Percentiles rank a stretch among this genome's conserved stretches.
phyloP scores from a whole-genome alignment of 2,888 invertebrate species.

The Pocota personata region DNA sequence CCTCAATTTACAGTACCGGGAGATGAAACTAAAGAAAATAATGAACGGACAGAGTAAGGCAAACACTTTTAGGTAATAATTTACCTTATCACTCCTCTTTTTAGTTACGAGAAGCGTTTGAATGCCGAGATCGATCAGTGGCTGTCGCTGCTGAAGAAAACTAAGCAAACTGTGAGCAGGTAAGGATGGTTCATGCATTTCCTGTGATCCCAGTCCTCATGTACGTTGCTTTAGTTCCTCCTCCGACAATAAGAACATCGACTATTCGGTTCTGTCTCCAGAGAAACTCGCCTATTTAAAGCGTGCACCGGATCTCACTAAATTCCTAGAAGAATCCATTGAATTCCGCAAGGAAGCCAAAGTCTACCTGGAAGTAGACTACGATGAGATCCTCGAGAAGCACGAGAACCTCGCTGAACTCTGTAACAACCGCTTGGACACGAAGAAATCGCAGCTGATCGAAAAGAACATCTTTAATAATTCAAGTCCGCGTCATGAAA shows the following conservation, averaged over 20 bases:
- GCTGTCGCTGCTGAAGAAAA: slow-evolving; percentile 68
- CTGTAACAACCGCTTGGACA: slow-evolving; percentile 64
- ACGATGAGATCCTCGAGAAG: slow-evolving; percentile 74
- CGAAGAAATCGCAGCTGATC: slow-evolving; percentile 50
- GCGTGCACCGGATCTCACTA: slow-evolving; percentile 75
- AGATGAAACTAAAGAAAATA: slow-evolving; percentile 21
- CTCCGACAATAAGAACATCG: slow-evolving; percentile 20
- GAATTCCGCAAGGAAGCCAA: slow-evolving; percentile 76
- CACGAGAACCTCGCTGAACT: slow-evolving; percentile 74
- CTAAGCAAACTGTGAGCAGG: slow-evolving; percentile 53
- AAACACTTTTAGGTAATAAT: neutral
- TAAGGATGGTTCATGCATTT: neutral
- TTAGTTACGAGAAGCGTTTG: slow-evolving; percentile 75
- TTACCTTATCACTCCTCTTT: slow-evolving; percentile 1
- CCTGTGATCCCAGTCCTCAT: neutral
- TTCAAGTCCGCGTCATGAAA: neutral
- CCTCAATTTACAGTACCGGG: slow-evolving; percentile 24
- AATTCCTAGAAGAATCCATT: slow-evolving; percentile 76
- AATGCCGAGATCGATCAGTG: slow-evolving; percentile 76
- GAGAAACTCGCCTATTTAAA: slow-evolving; percentile 77
- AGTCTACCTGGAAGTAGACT: slow-evolving; percentile 75
- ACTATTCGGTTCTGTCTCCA: slow-evolving; percentile 71
- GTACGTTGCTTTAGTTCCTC: neutral
- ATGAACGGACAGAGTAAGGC: slow-evolving; percentile 74
- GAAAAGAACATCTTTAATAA: slow-evolving; percentile 57